Evolutionary conservation across 2,797 vertebrate species (phyloP).

Genomic region (Xyrichtys novacula): DNA sequence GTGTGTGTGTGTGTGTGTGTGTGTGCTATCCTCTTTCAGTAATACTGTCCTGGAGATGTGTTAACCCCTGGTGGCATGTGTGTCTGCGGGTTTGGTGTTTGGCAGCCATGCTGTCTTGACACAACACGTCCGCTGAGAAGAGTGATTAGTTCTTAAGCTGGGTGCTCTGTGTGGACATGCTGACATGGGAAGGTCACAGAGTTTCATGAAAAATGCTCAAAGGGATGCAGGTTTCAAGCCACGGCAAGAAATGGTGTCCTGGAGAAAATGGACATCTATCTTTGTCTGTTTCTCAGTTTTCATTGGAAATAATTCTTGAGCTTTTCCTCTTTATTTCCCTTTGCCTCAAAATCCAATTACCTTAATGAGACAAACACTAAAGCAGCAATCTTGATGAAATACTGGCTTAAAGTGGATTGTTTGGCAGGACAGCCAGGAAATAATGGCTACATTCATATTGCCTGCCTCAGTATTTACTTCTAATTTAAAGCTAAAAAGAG

Average conservation of each 20-base stretch:
- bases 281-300: background rate
- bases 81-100: slow-evolving; percentile 22
- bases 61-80: slow-evolving; percentile 41
- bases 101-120: slow-evolving; percentile 26
- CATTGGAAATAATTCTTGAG: slow-evolving; percentile 1
- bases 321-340: background rate
- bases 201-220: background rate
- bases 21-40: slow-evolving; percentile 18
- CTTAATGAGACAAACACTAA: slow-evolving; percentile 9
- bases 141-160: slow-evolving; percentile 21
- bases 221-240: background rate
- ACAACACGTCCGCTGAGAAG: slow-evolving; percentile 13
- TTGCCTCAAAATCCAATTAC: background rate
- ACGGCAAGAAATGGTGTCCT: background rate
- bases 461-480: slow-evolving; percentile 1
- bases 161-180: background rate
- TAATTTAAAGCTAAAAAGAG: slow-evolving; percentile 11
- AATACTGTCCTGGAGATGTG: slow-evolving; percentile 40
- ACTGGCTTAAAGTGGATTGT: slow-evolving; percentile 2
- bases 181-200: background rate
- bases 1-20: slow-evolving; percentile 12
- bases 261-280: background rate
- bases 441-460: slow-evolving; percentile 23
- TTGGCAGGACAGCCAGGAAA: slow-evolving; percentile 8
- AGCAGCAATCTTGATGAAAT: slow-evolving; percentile 28